phyloP scores from a whole-genome alignment of 2,888 invertebrate genomes.

The Meteorus cinctellus region DNA sequence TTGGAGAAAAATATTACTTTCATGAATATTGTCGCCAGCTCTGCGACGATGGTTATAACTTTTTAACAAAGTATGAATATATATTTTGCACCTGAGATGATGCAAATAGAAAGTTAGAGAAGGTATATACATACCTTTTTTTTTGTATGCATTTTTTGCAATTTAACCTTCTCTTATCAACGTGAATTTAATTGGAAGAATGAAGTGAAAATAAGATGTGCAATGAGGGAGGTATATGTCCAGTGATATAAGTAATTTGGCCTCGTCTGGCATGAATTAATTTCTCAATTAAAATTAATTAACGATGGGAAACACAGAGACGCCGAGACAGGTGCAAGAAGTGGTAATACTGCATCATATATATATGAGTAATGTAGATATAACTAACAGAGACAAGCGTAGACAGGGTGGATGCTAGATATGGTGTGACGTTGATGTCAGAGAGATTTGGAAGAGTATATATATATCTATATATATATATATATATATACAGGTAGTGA shows the following conservation, averaged over 20 bases:
- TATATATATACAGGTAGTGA: neutral
- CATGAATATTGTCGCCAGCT: neutral
- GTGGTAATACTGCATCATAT: neutral
- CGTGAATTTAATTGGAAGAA: neutral
- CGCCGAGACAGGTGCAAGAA: neutral
- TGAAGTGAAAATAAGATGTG: neutral
- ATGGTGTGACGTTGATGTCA: neutral
- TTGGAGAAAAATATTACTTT: neutral
- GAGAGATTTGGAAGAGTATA: neutral
- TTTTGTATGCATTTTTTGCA: neutral
- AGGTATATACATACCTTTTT: neutral
- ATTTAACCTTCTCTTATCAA: neutral
- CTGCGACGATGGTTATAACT: neutral
- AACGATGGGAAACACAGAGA: neutral
- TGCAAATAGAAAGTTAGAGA: no score
- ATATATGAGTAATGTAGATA: neutral
- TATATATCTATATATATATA: no score
- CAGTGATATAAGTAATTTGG: neutral
- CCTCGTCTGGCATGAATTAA: neutral
- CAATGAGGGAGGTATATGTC: neutral
- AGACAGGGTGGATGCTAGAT: neutral
- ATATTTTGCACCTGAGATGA: neutral
- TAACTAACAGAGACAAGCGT: neutral
- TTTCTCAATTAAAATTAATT: neutral
- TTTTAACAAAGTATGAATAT: constrained; percentile 1